Percentiles rank a stretch among this genome's conserved stretches.
Evolutionary conservation across 2,888 invertebrate genomes (phyloP).

Genomic region (Strigamia crassipes): DNA sequence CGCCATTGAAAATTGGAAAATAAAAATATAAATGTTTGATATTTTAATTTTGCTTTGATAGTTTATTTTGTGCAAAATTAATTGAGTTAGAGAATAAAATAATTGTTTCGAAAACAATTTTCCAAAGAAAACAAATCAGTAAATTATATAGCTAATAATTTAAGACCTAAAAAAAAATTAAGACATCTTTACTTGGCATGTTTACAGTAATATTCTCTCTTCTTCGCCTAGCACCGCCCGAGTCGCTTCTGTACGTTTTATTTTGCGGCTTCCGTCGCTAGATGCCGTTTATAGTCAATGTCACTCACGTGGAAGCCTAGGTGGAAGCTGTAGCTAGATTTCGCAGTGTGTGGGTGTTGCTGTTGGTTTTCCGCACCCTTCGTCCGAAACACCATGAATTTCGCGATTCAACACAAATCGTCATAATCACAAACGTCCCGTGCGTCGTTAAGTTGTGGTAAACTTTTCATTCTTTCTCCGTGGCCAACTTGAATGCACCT

Average conservation of each 20-base stretch:
- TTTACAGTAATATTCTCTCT: no score
- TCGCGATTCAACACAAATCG: neutral
- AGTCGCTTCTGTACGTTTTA: neutral
- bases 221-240: neutral
- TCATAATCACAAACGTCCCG: neutral
- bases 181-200: no score
- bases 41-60: no score
- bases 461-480: slow-evolving; percentile 16
- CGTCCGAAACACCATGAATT: neutral
- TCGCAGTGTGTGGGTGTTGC: neutral
- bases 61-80: no score
- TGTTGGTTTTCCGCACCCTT: neutral
- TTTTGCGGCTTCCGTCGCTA: neutral
- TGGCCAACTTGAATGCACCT: slow-evolving; percentile 50
- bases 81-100: no score
- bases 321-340: neutral
- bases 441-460: neutral
- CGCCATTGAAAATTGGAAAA: no score
- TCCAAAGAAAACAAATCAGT: no score
- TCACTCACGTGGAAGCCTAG: neutral
- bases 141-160: no score
- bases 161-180: no score
- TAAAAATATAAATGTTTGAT: no score
- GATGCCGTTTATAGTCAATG: neutral
- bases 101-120: no score